Base-by-base conservation (phyloP, 2,888 invertebrate genomes). In the Pilophorus perplexus region DNA sequence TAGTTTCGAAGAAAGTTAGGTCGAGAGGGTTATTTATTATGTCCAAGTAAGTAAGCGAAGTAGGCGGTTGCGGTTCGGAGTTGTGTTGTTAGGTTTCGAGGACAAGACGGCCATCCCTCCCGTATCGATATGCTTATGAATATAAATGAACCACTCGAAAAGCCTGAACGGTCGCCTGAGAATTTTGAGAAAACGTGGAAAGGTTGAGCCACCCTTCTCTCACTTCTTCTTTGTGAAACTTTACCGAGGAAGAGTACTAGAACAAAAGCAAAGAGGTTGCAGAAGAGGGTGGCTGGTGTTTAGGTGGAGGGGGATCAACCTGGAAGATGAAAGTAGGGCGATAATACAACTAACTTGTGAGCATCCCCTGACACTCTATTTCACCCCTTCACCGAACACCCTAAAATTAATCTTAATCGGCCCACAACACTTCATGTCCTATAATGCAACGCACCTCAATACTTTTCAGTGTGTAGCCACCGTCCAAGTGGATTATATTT, bases 111-210 rank as follows among this genome's bases (percentile, higher is more conserved):
- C 44, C 54, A 55, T 37, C 54, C 42, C 54, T 42, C 65, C 54
- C 54, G 37, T 55, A 65, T 65, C 65, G 50, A 65, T 65, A 54
- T 50, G 48, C 65, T 65, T 55, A 65, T 65, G 65, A 65, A 65
- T 65, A 65, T 65, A 65, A 65, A 65, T 65, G 65, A 65, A 54
- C 65, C 50, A 40, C 27, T 55, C 55, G 42, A 25, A 52, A 28
- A n/a, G n/a, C n/a, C 22, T 22, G 16, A 55, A 55, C 33, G 52
- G 52, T 65, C 18, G 12, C 23, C 18, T 18, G 46, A 28, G 54
- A 55, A 55, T 54, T 65, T 65, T 55, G 27, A 27, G 54, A 54
- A 40, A 65, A 54, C 44, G 46, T 46, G 60, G 16, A 60, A 60
- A 60, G 42, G 60, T 25, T 60, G 55, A 20, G 18, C 20, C 52